Evolutionary conservation across 1,140 invertebrate genomes (phyloP).

Genomic region (Formica exsecta): DNA sequence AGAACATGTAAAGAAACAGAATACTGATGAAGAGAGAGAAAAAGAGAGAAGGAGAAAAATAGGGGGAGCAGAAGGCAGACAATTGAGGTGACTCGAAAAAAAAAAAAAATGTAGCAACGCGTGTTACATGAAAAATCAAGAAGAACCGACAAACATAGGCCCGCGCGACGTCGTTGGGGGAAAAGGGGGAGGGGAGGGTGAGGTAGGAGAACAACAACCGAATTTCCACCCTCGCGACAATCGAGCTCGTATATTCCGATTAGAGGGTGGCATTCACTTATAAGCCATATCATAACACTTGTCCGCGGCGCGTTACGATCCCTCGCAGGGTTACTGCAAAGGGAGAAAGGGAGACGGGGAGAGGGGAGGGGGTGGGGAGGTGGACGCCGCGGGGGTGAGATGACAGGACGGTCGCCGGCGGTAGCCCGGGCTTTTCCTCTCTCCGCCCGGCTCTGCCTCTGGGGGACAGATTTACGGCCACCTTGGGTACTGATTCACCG

Average conservation of each 20-base stretch:
- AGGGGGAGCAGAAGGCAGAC: neutral
- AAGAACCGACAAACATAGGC: neutral
- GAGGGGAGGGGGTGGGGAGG: neutral
- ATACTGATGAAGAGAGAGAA: neutral
- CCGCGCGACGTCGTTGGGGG: neutral
- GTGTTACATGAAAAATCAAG: slow-evolving; percentile 55
- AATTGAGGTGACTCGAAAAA: slow-evolving; percentile 41
- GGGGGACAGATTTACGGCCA: slow-evolving; percentile 86
- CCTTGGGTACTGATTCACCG: slow-evolving; percentile 87
- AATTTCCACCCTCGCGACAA: slow-evolving; percentile 81
- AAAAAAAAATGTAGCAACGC: neutral
- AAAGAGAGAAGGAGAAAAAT: neutral
- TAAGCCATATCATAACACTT: slow-evolving; percentile 87
- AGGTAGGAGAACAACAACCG: neutral
- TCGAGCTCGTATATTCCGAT: slow-evolving; percentile 86
- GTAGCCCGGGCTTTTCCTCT: slow-evolving; percentile 57
- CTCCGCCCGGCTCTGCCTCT: slow-evolving; percentile 68
- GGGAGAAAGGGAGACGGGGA: neutral
- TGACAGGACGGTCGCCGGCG: slow-evolving; percentile 32
- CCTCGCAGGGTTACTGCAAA: slow-evolving; percentile 66
- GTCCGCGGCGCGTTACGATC: slow-evolving; percentile 85
- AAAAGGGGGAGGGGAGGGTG: neutral
- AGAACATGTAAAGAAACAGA: neutral
- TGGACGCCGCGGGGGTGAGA: slow-evolving; percentile 39
- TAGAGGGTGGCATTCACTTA: slow-evolving; percentile 87